phyloP scores from a whole-genome alignment of 2,888 invertebrate genomes.

The Pseudanteris insignis region DNA sequence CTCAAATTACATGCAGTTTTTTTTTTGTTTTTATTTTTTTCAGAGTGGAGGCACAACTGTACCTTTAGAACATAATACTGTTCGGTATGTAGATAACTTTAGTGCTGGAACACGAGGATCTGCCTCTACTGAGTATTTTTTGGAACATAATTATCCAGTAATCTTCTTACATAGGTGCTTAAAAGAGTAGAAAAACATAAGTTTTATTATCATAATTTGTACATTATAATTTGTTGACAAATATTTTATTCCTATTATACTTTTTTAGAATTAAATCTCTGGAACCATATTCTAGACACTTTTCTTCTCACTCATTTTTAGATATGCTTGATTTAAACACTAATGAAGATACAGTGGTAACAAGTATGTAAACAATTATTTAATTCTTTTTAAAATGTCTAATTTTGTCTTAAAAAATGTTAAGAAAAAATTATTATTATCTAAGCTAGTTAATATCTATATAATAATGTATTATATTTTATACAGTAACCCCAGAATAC shows the following conservation, averaged over 20 bases:
- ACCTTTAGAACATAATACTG: slow-evolving; percentile 95
- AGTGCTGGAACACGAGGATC: slow-evolving; percentile 96
- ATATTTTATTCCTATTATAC: background rate
- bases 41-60: slow-evolving; percentile 97
- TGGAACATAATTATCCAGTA: slow-evolving; percentile 86
- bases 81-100: slow-evolving; percentile 98
- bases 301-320: slow-evolving; percentile 80
- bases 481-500: slow-evolving; percentile 76
- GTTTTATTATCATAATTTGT: slow-evolving; percentile 6
- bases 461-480: background rate
- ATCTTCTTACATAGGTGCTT: slow-evolving; percentile 84
- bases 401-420: no score
- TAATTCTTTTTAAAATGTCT: background rate
- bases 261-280: slow-evolving; percentile 81
- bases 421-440: no score
- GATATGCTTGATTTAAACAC: slow-evolving; percentile 80
- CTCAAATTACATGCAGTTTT: background rate
- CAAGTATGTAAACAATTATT: background rate
- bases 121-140: slow-evolving; percentile 94
- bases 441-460: slow-evolving; percentile 5
- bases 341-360: slow-evolving; percentile 70
- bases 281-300: slow-evolving; percentile 90
- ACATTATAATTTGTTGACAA: slow-evolving; percentile 7
- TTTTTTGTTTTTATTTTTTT: no score
- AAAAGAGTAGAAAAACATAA: no score